Evolutionary conservation across 2,888 invertebrate species (phyloP), one percentile per base, ranked within the genome.

Genomic region (Eulithis prunata): DNA sequence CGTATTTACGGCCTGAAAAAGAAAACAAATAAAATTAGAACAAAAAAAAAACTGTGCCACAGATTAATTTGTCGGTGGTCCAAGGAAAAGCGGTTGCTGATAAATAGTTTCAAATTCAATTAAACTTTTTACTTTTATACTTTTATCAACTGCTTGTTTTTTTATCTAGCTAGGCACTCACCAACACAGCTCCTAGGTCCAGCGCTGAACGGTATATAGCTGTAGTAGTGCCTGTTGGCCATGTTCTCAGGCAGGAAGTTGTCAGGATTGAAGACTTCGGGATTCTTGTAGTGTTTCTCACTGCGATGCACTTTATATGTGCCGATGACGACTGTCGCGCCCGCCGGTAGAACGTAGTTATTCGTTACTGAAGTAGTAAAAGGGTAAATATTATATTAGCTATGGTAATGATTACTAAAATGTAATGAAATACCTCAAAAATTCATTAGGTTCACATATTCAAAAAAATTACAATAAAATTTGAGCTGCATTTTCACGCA

Each of bases 171-270:
- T 32, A 21, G 21, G 21, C 3, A 53, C 92, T 88, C 78, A 95
- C 95, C 96, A 14, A 96, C 96, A 80, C 96, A 96, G 75, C 96
- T 96, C 71, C 96, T 94, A 3, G 96, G 97, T 45, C 97, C 96
- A 57, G 97, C 96, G 64, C 96, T 96, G 93, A 97, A 97, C 0
- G 97, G 97, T 69, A 97, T 95, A 81, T 95, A 97, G 68, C 96
- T 95, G 81, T 97, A 97, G 80, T 96, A 97, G 75, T 97, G 96
- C 54, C 97, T 94, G 73, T 95, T 95, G 12, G 95, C 95, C 13
- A 95, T 95, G 61, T 95, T 95, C 81, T 97, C 96, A 0, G 97
- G 96, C 45, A 97, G 85, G 93, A 97, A 97, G 83, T 97, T 96
- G 78, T 97, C 97, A 0, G 97, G 97, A 82, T 97, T 94, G 85